Base-by-base conservation (phyloP, 1,140 invertebrate species). In the Octopus bimaculoides region DNA sequence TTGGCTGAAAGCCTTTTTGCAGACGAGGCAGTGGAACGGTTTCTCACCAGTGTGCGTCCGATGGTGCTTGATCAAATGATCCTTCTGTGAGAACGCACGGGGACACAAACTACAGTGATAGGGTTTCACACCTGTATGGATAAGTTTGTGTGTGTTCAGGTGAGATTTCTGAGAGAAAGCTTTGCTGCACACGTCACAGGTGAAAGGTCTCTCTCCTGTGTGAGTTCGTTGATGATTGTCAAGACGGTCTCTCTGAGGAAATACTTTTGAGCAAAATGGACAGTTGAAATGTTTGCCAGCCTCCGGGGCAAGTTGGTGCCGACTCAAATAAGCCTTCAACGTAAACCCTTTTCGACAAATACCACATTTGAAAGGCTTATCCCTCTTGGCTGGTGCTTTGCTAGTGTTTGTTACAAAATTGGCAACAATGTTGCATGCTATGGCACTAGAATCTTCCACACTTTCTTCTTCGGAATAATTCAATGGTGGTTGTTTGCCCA, bases 321-420 rank as follows among this genome's bases (percentile, higher is more conserved):
- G 78, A 73, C 76, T 81, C 6, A 83, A 75, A 61, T 83, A 77
- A n/a, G 69, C 75, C 52, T 81, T 80, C 53, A 77, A 74, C 20
- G 87, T 82, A 78, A 89, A 91, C 10, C 80, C 75, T 20, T 82
- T 81, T 10, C 85, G 84, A 83, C 84, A 86, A n/a, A 82, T 17
- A n/a, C 74, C 78, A 78, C 85, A 86, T 14, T 78, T 77, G 71
- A 83, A 84, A 3, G 85, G 85, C 52, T 83, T 86, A 26, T 86
- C 84, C 0, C 96, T 95, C 4, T 95, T 95, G 83, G 92, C 95
- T 17, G 83, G 26, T 41, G 26, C 1, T 41, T 41, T 41, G 26
- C 26, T 41, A 41, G 26, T 41, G 26, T 41, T 41, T 41, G 26
- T 2, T 2, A 41, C 26, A 41, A 41, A 41, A 41, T 41, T 41